These are phyloP conservation scores for Psococerastis gibbosa DNA, from an alignment of 2,888 invertebrate species.

Conservation along the genomic window DNA sequence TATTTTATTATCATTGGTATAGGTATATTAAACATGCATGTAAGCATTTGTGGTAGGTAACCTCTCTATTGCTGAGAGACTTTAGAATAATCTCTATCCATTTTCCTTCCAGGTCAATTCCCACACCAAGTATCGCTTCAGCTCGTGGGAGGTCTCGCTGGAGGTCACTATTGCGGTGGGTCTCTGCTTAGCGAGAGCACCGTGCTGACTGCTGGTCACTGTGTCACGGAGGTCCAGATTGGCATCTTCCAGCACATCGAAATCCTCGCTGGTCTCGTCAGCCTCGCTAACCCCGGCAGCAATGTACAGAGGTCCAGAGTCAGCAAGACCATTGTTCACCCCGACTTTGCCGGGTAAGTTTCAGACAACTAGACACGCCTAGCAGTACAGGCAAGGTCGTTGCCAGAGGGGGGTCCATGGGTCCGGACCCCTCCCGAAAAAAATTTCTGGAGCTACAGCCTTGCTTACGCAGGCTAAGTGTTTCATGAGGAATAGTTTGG, in stretches of 20 bases:
- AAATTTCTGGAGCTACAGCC: too few relatives aligned
- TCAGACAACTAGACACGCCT: too few relatives aligned
- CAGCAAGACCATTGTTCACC: neutral
- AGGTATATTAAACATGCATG: too few relatives aligned
- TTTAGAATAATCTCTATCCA: too few relatives aligned
- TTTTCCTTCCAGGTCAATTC: neutral
- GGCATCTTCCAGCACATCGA: neutral
- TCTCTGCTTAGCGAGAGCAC: neutral
- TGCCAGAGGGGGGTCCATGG: too few relatives aligned
- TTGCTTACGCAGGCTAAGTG: too few relatives aligned
- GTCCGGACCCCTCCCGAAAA: too few relatives aligned
- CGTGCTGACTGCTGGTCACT: conserved; percentile 2
- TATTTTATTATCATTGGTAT: too few relatives aligned
- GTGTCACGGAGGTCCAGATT: conserved; percentile 2
- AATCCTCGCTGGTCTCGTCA: neutral
- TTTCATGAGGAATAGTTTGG: too few relatives aligned
- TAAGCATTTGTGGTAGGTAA: too few relatives aligned
- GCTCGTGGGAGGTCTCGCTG: neutral
- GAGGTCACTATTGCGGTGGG: conserved; percentile 3
- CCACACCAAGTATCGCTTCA: conserved; percentile 5
- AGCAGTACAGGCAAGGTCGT: too few relatives aligned
- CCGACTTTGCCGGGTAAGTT: conserved; percentile 1
- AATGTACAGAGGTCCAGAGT: neutral
- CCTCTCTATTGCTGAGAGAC: too few relatives aligned
- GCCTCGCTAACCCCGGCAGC: neutral